Conservation (phyloP, 2,888 invertebrate species). For the Electrophaes corylata region DNA sequence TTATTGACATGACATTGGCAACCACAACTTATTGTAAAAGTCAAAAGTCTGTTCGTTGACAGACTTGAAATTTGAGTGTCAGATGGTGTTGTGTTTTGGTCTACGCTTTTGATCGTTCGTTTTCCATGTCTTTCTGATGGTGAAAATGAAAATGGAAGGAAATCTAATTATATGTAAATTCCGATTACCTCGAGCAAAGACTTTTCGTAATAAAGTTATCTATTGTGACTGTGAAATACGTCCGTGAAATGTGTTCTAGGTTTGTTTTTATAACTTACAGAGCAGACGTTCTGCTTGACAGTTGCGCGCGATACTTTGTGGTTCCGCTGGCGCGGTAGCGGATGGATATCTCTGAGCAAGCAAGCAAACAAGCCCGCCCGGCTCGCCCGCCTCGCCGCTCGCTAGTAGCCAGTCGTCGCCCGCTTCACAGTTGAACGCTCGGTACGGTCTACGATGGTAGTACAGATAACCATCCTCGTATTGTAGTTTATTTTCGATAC, state of each 20-base stretch:
- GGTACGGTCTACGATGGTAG: slow-evolving; percentile 41
- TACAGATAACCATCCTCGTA: slow-evolving; percentile 15
- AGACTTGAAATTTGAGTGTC: no score
- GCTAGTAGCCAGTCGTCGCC: neutral
- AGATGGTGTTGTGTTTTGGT: no score
- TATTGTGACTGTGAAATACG: neutral
- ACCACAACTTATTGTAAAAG: no score
- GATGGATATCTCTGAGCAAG: slow-evolving; percentile 23
- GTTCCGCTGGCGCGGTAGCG: slow-evolving; percentile 25
- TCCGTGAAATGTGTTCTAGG: slow-evolving; percentile 13
- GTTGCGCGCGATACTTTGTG: slow-evolving; percentile 43
- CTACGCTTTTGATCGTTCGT: no score
- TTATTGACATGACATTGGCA: no score
- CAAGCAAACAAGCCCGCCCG: no score
- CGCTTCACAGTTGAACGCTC: slow-evolving; percentile 43
- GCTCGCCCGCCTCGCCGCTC: slow-evolving; percentile 19
- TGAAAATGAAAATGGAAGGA: slow-evolving; percentile 20
- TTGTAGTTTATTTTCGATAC: slow-evolving; percentile 55
- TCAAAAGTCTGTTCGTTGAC: neutral
- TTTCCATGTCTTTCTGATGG: neutral
- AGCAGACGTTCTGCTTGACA: slow-evolving; percentile 40
- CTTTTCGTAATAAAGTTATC: neutral
- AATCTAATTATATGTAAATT: neutral
- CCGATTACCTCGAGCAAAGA: neutral
- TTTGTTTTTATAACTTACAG: slow-evolving; percentile 33